Evolutionary conservation across 2,888 invertebrate genomes (phyloP), one percentile per base, ranked within the genome.

Genomic region (Ashinkailepas kermadecensis): DNA sequence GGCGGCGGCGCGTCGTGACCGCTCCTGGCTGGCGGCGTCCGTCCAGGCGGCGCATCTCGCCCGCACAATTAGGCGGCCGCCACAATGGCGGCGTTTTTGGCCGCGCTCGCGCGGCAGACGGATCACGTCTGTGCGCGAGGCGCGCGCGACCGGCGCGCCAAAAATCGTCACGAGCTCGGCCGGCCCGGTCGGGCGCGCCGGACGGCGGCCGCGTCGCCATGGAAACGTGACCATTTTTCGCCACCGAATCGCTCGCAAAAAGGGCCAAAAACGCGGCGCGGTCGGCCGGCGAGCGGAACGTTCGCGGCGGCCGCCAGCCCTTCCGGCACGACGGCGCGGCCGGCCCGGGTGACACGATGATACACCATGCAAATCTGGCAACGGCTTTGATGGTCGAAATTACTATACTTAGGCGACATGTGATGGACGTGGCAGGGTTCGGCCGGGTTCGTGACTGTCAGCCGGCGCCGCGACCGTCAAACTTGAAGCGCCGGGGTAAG

Each of bases 351-450:
- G 58, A 59, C 79, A 79, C 58, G 79, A 79, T 79, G 57, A 59
- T 79, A 79, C 58, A 25, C 79, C 79, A 79, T 79, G 79, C 79
- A 79, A 79, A 79, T 79, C 79, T 79, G 79, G 79, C 79, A 79
- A 79, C 58, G 58, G 79, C 79, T 59, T 57, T 79, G 79, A 79
- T 59, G 58, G 79, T 23, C 79, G 25, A 57, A 59, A 79, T 79
- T 59, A 79, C 79, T 79, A 79, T 79, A 79, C 58, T 79, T 79
- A 79, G 79, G 9, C 58, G 58, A 12, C 11, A 4, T 59, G 23
- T 79, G 79, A 57, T 23, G 25, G 79, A 79, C 79, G 58, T n/a
- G 58, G 12, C 79, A 57, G 57, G 58, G 15, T 58, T n/a, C 18
- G 23, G n/a, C 23, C 58, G 57, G 57, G 23, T 57, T 58, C 79